Percentiles rank a stretch among this genome's conserved stretches.
Evolutionary conservation across 2,113 vertebrate species (phyloP).

Genomic region (Limnothrissa miodon): DNA sequence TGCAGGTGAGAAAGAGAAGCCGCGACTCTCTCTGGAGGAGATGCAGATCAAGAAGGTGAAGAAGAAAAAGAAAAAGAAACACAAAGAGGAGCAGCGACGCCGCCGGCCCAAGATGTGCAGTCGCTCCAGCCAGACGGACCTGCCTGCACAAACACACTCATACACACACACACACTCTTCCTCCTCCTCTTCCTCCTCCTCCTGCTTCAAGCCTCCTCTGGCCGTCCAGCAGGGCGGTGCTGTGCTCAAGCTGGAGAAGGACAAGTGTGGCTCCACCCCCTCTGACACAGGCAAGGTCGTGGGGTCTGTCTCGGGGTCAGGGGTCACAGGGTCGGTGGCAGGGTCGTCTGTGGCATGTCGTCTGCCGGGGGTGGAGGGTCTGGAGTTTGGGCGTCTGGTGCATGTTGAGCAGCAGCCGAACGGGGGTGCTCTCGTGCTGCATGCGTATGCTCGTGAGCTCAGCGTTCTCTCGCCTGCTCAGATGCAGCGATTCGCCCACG

Average conservation of each 20-base stretch:
- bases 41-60: conserved; percentile 97
- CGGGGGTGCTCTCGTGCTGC: conserved; percentile 90
- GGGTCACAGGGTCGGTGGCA: neutral
- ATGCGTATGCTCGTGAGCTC: conserved; percentile 93
- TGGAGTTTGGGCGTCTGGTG: conserved; percentile 90
- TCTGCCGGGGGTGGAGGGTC: conserved; percentile 74
- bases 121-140: conserved; percentile 91
- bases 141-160: conserved; percentile 20
- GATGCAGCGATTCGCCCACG: conserved; percentile 92
- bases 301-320: no score
- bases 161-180: neutral
- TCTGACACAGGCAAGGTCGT: neutral
- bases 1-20: conserved; percentile 86
- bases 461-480: conserved; percentile 82
- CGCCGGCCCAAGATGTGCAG: conserved; percentile 95
- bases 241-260: conserved; percentile 43
- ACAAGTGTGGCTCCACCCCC: conserved; percentile 5
- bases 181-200: conserved; percentile 30
- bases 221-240: conserved; percentile 65
- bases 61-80: conserved; percentile 99
- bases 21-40: conserved; percentile 83
- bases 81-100: conserved; percentile 93
- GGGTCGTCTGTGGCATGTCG: conserved; percentile 55
- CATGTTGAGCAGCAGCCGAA: conserved; percentile 96
- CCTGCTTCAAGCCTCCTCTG: conserved; percentile 75